phyloP scores from a whole-genome alignment of 1,140 invertebrate genomes.

The Drosophila mauritiana region DNA sequence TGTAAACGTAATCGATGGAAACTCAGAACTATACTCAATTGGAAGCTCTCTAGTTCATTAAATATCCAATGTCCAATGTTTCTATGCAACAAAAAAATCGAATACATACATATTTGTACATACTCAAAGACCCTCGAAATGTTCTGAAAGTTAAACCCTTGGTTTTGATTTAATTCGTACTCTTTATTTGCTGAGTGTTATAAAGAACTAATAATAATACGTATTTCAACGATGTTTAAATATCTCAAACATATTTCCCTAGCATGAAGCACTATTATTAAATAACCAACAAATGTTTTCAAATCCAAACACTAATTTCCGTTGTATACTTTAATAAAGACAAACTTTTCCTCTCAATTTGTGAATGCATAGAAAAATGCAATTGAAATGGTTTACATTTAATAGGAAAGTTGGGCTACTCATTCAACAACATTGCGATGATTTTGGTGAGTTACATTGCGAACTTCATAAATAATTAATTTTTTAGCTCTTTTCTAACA shows the following conservation, averaged over 20 bases:
- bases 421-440: not conserved
- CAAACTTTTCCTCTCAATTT: slow-evolving; percentile 52
- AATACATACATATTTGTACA: slow-evolving; percentile 52
- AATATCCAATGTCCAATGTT: slow-evolving; percentile 57
- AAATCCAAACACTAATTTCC: slow-evolving; percentile 13
- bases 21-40: slow-evolving; percentile 55
- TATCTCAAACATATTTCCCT: slow-evolving; percentile 54
- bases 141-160: slow-evolving; percentile 45
- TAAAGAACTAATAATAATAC: slow-evolving; percentile 21
- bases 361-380: slow-evolving; percentile 65
- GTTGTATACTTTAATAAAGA: slow-evolving; percentile 55
- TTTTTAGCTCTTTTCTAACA: too few relatives aligned
- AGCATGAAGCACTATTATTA: slow-evolving; percentile 65
- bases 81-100: slow-evolving; percentile 25
- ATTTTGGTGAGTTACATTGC: not conserved
- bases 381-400: slow-evolving; percentile 29
- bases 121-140: slow-evolving; percentile 67
- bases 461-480: too few relatives aligned
- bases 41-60: slow-evolving; percentile 79
- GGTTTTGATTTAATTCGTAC: slow-evolving; percentile 13
- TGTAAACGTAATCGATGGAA: slow-evolving; percentile 39
- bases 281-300: slow-evolving; percentile 33
- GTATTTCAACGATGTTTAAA: slow-evolving; percentile 13
- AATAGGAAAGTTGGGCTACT: not conserved
- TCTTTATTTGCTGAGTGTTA: slow-evolving; percentile 7